Base-by-base conservation (phyloP, 2,797 vertebrate species). In the Poeciliopsis paucimaculata region DNA sequence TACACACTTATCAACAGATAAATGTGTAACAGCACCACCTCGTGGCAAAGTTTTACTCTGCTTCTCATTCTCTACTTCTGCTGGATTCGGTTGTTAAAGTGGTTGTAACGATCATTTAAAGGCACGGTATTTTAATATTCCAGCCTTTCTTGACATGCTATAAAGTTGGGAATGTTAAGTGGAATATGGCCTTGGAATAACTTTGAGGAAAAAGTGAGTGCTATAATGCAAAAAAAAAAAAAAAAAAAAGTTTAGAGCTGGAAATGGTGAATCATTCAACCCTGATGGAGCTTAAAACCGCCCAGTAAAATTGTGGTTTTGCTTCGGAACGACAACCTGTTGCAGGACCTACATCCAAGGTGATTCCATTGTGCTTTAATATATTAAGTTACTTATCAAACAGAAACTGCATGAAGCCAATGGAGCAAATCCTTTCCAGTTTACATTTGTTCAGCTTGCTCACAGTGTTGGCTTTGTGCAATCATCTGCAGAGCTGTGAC, bases 11-110 rank as follows among this genome's bases (percentile, higher is more conserved):
- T 9, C 8, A 0, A 41, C 8, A 1, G 26, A 45, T n/a, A 46
- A 9, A n/a, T 71, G 68, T 46, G 6, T 13, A 74, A 53, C 60
- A 72, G 80, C 84, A 1, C 89, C 91, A 57, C 81, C 89, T 78
- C 62, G 83, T 90, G 90, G 85, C 68, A 0, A 34, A 74, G 3
- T 28, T 79, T 47, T 12, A 1, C 72, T 71, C 13, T 43, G n/a
- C 73, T 51, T 39, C 53, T 1, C 5, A 4, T 82, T 68, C 53
- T 73, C 1, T 73, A 11, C 73, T 23, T 83, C 28, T 70, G 57
- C 36, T 72, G 20, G 20, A 55, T 78, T 77, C 9, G 76, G 36
- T 68, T 68, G 74, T 66, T 6, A 36, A 31, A 46, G 46, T 39
- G 9, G 28, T 15, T 57, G 70, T 57, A n/a, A 2, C 23, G 20